Conservation (phyloP, 2,113 vertebrate species). For the Trematocara zebra region DNA sequence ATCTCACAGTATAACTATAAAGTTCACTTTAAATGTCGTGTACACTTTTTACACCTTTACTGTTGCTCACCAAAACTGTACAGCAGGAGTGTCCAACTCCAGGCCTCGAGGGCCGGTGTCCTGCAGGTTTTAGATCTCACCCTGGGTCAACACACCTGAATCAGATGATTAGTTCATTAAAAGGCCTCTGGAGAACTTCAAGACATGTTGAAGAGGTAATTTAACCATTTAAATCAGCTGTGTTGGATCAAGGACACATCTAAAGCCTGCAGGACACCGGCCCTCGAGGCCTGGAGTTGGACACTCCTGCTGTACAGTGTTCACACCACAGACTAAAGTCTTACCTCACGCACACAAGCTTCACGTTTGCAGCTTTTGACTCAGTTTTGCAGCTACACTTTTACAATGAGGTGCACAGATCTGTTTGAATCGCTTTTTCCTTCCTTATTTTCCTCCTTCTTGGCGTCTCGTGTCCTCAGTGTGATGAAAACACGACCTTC, state of each 20-base stretch:
- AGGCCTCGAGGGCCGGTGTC: background rate
- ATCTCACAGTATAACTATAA: background rate
- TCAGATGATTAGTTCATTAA: fast-evolving
- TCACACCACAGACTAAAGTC: background rate
- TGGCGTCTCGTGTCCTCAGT: constrained; percentile 63
- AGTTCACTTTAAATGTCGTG: fast-evolving
- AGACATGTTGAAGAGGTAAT: fast-evolving
- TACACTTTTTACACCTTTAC: background rate
- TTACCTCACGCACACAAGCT: fast-evolving
- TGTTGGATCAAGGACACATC: background rate
- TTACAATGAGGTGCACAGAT: fast-evolving
- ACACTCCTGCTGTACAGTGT: background rate
- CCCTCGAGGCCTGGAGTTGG: background rate
- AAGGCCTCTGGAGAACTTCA: fast-evolving
- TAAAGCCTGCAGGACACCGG: fast-evolving
- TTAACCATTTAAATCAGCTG: background rate
- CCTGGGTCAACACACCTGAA: fast-evolving
- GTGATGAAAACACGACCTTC: constrained; percentile 94
- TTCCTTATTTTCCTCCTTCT: fast-evolving
- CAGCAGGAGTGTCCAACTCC: background rate
- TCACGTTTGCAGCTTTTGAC: background rate
- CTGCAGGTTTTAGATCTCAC: background rate
- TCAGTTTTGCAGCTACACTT: fast-evolving
- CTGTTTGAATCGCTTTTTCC: fast-evolving
- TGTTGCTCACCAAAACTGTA: background rate